Evolutionary conservation across 2,113 vertebrate species (phyloP), one percentile per base, ranked within the genome.

Genomic region (Callipepla californica): DNA sequence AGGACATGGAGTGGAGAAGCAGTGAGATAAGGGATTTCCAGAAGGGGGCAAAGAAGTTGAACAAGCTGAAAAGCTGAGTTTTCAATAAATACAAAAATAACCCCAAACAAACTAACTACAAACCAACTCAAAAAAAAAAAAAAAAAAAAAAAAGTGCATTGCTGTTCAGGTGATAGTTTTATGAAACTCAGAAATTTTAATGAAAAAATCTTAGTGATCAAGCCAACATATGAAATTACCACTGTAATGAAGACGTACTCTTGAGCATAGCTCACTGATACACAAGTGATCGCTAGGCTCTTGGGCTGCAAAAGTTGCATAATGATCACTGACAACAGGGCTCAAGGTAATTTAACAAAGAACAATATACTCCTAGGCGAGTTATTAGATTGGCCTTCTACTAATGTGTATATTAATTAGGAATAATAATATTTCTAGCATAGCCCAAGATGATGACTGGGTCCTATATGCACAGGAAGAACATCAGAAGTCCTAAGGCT

Each of bases 331-430:
- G 1, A 3, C 32, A 84, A 6, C 20, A 50, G 30, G 61, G 25
- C 20, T 80, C 9, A 50, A 80, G 73, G 45, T 45, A 66, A 68
- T 75, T 81, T 57, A 75, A 59, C 22, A 74, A 50, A 75, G 32
- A 45, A 45, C 28, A 68, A 34, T 36, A 28, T 51, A 47, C 20
- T 68, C 69, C 0, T 0, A 78, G 8, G 44, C 36, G 70, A 82
- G 53, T 72, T 87, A 76, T 58, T 72, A 81, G 66, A 59, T 19
- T 9, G 68, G 22, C 1, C 22, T 42, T 59, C 34, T 84, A 79
- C 78, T 81, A n/a, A 68, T 30, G 26, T 40, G 53, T 18, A 87
- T 40, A 20, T 81, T 89, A 81, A 73, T 40, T 68, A 21, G 20
- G 55, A 74, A 32, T 36, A 93, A 81, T 5, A 34, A 72, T 21